A percentile compares a stretch with the other conserved stretches of the same genome.
These are phyloP conservation scores for Maccullochella peelii DNA, from an alignment of 2,113 vertebrate species.

Conservation along the genomic window DNA sequence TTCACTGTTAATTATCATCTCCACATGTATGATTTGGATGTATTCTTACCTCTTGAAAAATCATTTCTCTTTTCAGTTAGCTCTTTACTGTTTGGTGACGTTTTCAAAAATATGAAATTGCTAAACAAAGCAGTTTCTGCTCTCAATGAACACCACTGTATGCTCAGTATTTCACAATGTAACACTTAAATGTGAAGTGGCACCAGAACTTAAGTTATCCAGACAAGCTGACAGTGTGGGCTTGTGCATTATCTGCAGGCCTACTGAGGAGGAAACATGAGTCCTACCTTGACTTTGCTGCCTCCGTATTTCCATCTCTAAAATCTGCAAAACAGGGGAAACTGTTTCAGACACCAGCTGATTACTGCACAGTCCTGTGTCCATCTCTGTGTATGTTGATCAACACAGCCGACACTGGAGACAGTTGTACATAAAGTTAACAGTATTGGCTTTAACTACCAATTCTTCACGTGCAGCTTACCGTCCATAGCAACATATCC, in stretches of 20 bases:
- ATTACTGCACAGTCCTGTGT: background rate
- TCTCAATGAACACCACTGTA: background rate
- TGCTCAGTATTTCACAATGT: background rate
- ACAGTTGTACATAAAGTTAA: background rate
- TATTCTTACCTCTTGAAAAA: background rate
- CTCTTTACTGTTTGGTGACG: background rate
- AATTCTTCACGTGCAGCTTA: constrained; percentile 47
- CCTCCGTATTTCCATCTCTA: constrained; percentile 62
- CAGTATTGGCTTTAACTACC: background rate
- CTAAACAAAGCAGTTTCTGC: background rate
- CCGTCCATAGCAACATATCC: constrained; percentile 80
- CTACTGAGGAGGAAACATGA: background rate
- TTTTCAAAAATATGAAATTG: background rate
- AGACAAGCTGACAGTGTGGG: background rate
- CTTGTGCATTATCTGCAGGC: background rate
- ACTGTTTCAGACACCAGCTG: constrained; percentile 28
- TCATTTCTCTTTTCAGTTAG: background rate
- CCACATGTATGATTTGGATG: no score
- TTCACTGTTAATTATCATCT: no score
- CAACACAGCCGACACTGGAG: background rate
- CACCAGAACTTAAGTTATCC: background rate
- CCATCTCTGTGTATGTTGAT: background rate
- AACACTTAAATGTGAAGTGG: background rate
- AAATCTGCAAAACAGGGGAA: constrained; percentile 64
- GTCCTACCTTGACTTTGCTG: constrained; percentile 69